phyloP scores from a whole-genome alignment of 2,888 invertebrate species.

The Cryptus armator region DNA sequence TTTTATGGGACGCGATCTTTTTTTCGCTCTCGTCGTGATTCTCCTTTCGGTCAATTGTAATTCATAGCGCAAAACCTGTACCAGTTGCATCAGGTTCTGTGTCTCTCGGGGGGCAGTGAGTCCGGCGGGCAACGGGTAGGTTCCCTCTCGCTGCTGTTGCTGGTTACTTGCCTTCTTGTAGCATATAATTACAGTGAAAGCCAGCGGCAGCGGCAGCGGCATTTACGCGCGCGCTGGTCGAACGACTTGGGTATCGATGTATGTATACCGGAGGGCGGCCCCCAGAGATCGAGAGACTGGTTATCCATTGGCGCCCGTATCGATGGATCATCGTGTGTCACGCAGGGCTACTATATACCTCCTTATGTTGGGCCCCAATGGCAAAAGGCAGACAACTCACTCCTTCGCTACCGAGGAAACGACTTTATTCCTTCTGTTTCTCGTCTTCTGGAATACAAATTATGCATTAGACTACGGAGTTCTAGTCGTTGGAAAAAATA shows the following conservation, averaged over 20 bases:
- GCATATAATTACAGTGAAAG: constrained; percentile 82
- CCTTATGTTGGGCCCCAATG: too few species aligned
- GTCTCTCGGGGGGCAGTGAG: constrained; percentile 46
- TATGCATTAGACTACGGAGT: too few species aligned
- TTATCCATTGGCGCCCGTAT: constrained; percentile 64
- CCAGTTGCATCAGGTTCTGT: constrained; percentile 78
- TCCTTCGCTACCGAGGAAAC: background rate
- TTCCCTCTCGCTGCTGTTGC: constrained; percentile 57
- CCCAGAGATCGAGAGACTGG: constrained; percentile 50
- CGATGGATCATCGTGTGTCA: constrained; percentile 58
- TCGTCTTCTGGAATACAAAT: too few species aligned
- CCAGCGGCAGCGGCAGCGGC: constrained; percentile 69
- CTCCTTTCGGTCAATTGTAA: constrained; percentile 70
- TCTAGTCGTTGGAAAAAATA: too few species aligned
- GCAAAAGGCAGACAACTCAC: too few species aligned
- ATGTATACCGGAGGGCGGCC: constrained; percentile 10
- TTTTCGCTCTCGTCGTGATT: constrained; percentile 35
- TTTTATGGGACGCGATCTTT: background rate
- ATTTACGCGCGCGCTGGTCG: constrained; percentile 59
- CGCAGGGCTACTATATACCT: background rate
- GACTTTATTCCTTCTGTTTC: background rate
- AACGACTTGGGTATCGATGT: constrained; percentile 58
- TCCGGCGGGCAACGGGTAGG: constrained; percentile 49
- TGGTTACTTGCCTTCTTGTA: constrained; percentile 49
- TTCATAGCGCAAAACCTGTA: constrained; percentile 78